Evolutionary conservation across 2,888 invertebrate species (phyloP).

Genomic region (Lasioglossum malachurum): DNA sequence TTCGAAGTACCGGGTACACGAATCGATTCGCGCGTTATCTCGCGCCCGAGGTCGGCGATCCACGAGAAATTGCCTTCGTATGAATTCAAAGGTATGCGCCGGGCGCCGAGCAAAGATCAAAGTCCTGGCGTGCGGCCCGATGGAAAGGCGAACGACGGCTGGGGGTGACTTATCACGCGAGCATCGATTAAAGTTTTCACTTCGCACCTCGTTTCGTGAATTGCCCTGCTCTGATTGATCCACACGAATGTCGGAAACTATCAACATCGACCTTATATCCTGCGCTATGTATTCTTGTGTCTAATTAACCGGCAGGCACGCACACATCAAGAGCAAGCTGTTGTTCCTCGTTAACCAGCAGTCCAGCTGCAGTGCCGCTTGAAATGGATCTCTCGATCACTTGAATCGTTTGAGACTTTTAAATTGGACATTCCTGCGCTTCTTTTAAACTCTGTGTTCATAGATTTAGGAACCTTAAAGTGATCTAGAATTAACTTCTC

Average conservation of each 20-base stretch:
- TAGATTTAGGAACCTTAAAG: too few relatives aligned
- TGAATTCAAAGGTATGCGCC: slow-evolving; percentile 66
- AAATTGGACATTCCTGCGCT: too few relatives aligned
- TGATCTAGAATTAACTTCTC: too few relatives aligned
- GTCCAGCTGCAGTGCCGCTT: background rate
- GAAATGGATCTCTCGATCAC: background rate
- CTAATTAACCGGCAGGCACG: slow-evolving; percentile 24
- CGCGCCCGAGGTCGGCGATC: slow-evolving; percentile 44
- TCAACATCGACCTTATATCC: slow-evolving; percentile 35
- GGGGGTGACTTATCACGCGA: slow-evolving; percentile 53
- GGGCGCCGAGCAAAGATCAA: slow-evolving; percentile 64
- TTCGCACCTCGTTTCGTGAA: slow-evolving; percentile 57
- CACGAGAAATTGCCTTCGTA: slow-evolving; percentile 70
- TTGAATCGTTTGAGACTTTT: background rate
- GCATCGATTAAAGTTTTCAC: slow-evolving; percentile 66
- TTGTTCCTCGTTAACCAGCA: slow-evolving; percentile 3
- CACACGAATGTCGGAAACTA: slow-evolving; percentile 46
- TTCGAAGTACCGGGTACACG: slow-evolving; percentile 51
- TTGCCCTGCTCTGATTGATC: slow-evolving; percentile 61
- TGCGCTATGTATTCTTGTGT: background rate
- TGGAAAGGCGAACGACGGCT: slow-evolving; percentile 41
- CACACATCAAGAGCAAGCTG: background rate
- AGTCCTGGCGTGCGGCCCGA: slow-evolving; percentile 63
- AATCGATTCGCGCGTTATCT: slow-evolving; percentile 64
- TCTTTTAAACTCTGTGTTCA: too few relatives aligned